phyloP scores from a whole-genome alignment of 2,113 vertebrate genomes.

The Xenopus borealis region DNA sequence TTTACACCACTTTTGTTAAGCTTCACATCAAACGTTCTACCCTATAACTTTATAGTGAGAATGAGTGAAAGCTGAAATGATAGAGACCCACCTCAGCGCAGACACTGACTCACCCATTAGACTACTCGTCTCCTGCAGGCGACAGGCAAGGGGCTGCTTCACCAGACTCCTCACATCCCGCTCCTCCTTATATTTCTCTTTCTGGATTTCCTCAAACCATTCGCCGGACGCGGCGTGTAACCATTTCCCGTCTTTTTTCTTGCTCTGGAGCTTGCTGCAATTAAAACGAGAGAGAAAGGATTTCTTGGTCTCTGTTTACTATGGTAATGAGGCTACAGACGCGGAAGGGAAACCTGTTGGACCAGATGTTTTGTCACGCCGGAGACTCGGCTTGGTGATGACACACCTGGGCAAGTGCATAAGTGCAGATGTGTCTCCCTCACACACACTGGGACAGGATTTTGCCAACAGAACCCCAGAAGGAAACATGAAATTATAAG shows the following conservation, averaged over 20 bases:
- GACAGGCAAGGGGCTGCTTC: constrained; percentile 61
- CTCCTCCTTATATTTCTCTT: constrained; percentile 69
- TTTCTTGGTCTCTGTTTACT: constrained; percentile 12
- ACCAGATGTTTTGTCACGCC: constrained; percentile 41
- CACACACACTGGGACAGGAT: too few relatives aligned
- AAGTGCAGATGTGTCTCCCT: constrained; percentile 12
- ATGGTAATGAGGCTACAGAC: constrained; percentile 14
- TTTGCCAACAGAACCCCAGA: too few relatives aligned
- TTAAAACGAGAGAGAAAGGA: constrained; percentile 8
- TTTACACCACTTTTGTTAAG: too few relatives aligned
- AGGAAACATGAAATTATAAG: too few relatives aligned
- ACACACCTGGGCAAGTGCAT: constrained; percentile 10
- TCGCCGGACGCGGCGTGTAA: constrained; percentile 69
- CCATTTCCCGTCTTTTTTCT: constrained; percentile 59
- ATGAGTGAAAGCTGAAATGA: too few relatives aligned
- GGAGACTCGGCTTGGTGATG: neutral
- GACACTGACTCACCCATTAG: constrained; percentile 53
- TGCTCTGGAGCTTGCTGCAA: constrained; percentile 69
- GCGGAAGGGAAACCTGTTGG: constrained; percentile 25
- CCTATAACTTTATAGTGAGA: neutral
- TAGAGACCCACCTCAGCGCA: constrained; percentile 4
- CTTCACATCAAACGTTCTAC: too few relatives aligned
- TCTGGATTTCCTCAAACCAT: constrained; percentile 80
- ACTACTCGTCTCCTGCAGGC: constrained; percentile 56
- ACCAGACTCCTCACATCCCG: constrained; percentile 66